Conservation (phyloP, 2,888 invertebrate species). For the Galeopsomyia nigrocyanea region DNA sequence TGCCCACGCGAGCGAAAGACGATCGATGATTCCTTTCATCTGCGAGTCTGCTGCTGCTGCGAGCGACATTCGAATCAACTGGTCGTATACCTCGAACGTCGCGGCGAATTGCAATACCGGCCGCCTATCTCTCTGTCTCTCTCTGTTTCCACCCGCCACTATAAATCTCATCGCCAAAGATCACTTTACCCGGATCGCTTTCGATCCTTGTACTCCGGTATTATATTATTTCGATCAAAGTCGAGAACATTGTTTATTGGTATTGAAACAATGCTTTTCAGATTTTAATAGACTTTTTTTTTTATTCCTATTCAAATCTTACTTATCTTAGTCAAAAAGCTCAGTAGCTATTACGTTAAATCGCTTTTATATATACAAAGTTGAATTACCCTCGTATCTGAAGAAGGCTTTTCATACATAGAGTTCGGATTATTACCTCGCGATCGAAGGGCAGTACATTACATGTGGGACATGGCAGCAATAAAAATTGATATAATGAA, state of each 20-base stretch:
- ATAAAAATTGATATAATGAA: not conserved
- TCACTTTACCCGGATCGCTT: conserved; percentile 49
- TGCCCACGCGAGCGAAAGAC: conserved; percentile 22
- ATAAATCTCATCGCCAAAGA: conserved; percentile 50
- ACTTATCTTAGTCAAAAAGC: too few species aligned
- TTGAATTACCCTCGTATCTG: too few species aligned
- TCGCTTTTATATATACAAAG: conserved; percentile 8
- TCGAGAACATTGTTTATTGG: too few species aligned
- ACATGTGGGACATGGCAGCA: not conserved
- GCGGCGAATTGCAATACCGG: not conserved
- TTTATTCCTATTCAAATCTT: too few species aligned
- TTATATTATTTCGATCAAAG: too few species aligned
- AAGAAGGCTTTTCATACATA: too few species aligned
- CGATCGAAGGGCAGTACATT: too few species aligned
- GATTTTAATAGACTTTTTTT: too few species aligned
- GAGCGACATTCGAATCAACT: conserved; percentile 36
- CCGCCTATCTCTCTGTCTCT: conserved; percentile 9
- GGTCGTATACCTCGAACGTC: conserved; percentile 3
- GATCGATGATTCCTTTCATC: conserved; percentile 41
- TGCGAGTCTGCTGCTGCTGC: conserved; percentile 13
- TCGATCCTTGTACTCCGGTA: too few species aligned
- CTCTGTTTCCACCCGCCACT: conserved; percentile 40
- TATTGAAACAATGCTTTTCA: too few species aligned
- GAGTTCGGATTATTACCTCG: too few species aligned
- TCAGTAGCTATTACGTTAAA: too few species aligned